Base-by-base conservation (phyloP, 2,797 vertebrate genomes). In the Xenopus petersii region DNA sequence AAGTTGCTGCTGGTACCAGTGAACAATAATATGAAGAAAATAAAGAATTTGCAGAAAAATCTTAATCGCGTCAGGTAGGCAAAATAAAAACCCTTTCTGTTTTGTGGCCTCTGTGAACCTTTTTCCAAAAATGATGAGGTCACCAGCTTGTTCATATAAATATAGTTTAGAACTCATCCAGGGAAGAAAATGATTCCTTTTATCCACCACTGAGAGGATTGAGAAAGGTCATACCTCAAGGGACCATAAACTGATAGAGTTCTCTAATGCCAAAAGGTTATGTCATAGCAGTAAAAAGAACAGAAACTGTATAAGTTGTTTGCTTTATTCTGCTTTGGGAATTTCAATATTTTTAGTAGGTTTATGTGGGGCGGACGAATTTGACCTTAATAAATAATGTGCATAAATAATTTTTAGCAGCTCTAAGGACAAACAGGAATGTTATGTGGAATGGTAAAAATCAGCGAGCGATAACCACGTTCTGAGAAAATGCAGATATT, bases 151-250 rank as follows among this genome's bases (percentile, higher is more conserved):
- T 73, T 77, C 65, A 64, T 58, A 77, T 73, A 72, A 73, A 73
- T 77, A 77, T 77, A 64, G 70, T 77, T 73, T 77, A 73, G 61
- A 73, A 68, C 64, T 77, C 70, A 68, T 77, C 75, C 65, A 77
- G 47, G 60, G 49, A 68, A 64, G 75, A 77, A 73, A 77, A 77
- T 68, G 49, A 77, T 77, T 77, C 70, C 59, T 77, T 77, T 77
- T 56, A 73, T 77, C 64, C 42, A 77, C 75, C 64, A 77, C 75
- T 77, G 70, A 73, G 70, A 77, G 65, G 65, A 77, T 73, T 77
- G 70, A 64, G 36, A 77, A 73, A 77, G 75, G 70, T 77, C 65
- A 77, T 77, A 68, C 75, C 75, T 77, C 75, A 77, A 73, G 70
- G 70, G 75, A 73, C 58, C 59, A 73, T 58, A 73, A 68, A 73